Evolutionary conservation across 2,888 invertebrate genomes (phyloP), one percentile per base, ranked within the genome.

Genomic region (Sicus ferrugineus): DNA sequence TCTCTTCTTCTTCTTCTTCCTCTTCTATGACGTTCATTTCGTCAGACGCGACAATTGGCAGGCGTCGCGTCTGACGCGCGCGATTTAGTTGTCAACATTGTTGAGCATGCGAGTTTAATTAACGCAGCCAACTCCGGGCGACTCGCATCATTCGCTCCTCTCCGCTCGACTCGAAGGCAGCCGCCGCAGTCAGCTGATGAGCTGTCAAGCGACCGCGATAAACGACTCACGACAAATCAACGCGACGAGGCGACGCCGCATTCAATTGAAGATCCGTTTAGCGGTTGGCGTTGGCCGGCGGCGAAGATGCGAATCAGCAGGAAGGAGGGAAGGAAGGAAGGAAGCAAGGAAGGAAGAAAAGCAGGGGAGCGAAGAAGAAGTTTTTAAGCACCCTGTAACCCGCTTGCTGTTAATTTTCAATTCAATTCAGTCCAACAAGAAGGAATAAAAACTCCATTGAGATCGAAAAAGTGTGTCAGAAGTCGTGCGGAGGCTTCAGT

Each of bases 1-100:
- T 50, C 50, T 52, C 23, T 52, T 23, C 6, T 21, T 52, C 6
- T 21, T 52, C 52, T 26, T 21, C 21, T 21, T 1, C 34, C 34
- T 14, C 1, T 34, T 34, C 1, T 9, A 14, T 9, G 9, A 34
- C 14, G 42, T 3, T 9, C 42, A 42, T 42, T 14, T n/a, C n/a
- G 42, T 42, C 11, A 16, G 42, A 4, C 14, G 9, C 42, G 42
- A 4, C 42, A n/a, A n/a, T n/a, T n/a, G 42, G 5, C 42, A 42
- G n/a, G 48, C 19, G 48, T n/a, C 48, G 3, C 30, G 23, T 16
- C 56, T 23, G 56, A 26, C 26, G 61, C 16, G 23, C 19, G 42
- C 52, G 64, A 64, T 64, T 64, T 64, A 64, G 64, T 50, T 50
- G 64, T 64, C 31, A 64, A 64, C 64, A 31, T 50, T 52, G 48